Evolutionary conservation across 2,113 vertebrate genomes (phyloP), one percentile per base, ranked within the genome.

Genomic region (Brachirus orientalis): DNA sequence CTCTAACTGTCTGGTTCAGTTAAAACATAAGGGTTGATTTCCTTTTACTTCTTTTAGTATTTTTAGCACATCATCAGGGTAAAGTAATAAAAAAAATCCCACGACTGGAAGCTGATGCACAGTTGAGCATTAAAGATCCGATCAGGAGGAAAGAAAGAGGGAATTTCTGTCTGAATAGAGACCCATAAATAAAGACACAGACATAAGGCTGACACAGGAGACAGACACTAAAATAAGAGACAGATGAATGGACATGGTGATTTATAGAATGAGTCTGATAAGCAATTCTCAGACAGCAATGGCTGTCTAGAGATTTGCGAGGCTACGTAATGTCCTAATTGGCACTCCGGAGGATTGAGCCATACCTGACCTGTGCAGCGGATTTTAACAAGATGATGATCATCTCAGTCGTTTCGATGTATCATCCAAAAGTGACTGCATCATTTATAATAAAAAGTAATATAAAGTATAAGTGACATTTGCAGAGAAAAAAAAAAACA

Each of bases 291-390:
- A 46, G 67, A 72, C 69, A 72, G 62, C 83, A 83, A 86, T 64
- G 75, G 82, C 64, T 69, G 64, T 63, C 74, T 80, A 69, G 72
- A 85, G 82, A 63, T 17, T 67, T n/a, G 19, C 36, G 80, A 59
- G 17, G 65, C 65, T 69, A 69, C n/a, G 35, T 80, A 71, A 86
- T 77, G 78, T 86, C 67, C 83, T 91, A 89, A 90, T 91, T 89
- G 85, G 88, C 16, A 76, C 86, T 80, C 85, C 44, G 50, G 85
- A 82, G 88, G 64, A 77, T 80, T 74, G 63, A 64, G 54, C 63
- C 46, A 75, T 69, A 77, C 53, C 75, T 78, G 81, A 80, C 79
- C 72, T 64, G 61, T 9, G 16, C 63, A 9, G 28, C 11, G 17
- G 67, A 69, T 80, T 50, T 44, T 83, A 78, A 82, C 67, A 60